A percentile compares a stretch with the other conserved stretches of the same genome.
These are phyloP conservation scores for Natrix natrix DNA, from an alignment of 2,797 vertebrate genomes.

Conservation along the genomic window DNA sequence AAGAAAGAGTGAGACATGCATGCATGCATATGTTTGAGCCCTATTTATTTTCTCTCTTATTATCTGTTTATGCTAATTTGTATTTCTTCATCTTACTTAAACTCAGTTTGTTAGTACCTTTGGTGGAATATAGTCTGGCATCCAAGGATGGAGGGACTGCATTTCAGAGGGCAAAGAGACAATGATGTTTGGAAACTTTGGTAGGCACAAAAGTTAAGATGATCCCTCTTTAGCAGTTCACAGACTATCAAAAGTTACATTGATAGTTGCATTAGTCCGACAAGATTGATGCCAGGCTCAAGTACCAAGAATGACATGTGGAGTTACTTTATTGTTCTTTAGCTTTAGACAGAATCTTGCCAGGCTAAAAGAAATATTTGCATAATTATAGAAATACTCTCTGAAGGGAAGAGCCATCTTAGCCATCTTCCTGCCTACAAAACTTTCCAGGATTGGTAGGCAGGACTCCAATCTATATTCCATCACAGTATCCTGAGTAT, in stretches of 20 bases:
- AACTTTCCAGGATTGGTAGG: background rate
- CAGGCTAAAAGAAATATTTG: background rate
- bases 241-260: background rate
- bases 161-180: too few species aligned
- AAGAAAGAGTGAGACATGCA: too few species aligned
- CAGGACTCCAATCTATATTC: background rate
- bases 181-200: too few species aligned
- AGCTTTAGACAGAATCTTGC: background rate
- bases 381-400: background rate
- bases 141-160: too few species aligned
- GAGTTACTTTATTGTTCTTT: background rate
- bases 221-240: background rate
- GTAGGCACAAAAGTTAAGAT: background rate
- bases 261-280: background rate
- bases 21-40: background rate
- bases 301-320: background rate
- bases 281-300: background rate
- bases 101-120: background rate
- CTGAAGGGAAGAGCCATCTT: background rate
- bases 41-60: background rate
- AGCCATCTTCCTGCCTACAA: background rate
- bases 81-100: background rate
- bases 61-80: background rate
- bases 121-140: background rate
- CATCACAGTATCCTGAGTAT: background rate